These are phyloP conservation scores for Raja brachyura DNA, from an alignment of 2,113 vertebrate genomes.

Conservation along the genomic window DNA sequence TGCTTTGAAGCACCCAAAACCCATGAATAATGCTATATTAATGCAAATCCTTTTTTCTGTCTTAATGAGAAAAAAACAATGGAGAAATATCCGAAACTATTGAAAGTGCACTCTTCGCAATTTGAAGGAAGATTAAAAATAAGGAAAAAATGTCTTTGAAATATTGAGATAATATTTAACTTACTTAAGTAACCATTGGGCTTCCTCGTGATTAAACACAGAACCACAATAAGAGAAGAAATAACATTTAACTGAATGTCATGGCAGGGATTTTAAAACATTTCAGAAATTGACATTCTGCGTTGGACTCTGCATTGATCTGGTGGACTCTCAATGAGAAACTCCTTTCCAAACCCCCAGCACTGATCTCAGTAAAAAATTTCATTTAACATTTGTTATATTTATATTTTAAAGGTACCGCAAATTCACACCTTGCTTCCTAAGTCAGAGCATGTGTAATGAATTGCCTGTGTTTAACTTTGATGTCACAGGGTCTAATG, in stretches of 20 bases:
- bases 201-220: not conserved
- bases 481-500: not conserved
- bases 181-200: not conserved
- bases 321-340: not conserved
- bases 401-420: not conserved
- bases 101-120: not conserved
- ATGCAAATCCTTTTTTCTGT: not conserved
- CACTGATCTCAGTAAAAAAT: slow-evolving; percentile 18
- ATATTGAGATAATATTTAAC: not conserved
- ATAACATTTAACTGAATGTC: not conserved
- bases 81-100: not conserved
- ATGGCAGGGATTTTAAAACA: not conserved
- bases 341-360: not conserved
- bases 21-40: not conserved
- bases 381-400: not conserved
- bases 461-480: not conserved
- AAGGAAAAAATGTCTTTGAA: not conserved
- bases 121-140: not conserved
- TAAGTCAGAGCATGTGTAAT: not conserved
- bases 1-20: not conserved
- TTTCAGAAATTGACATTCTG: not conserved
- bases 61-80: not conserved
- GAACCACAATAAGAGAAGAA: not conserved
- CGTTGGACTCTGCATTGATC: not conserved
- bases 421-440: slow-evolving; percentile 10